A percentile compares a stretch with the other conserved stretches of the same genome.
phyloP scores from a whole-genome alignment of 2,797 vertebrate species.

The Cacajao melanocephalus region DNA sequence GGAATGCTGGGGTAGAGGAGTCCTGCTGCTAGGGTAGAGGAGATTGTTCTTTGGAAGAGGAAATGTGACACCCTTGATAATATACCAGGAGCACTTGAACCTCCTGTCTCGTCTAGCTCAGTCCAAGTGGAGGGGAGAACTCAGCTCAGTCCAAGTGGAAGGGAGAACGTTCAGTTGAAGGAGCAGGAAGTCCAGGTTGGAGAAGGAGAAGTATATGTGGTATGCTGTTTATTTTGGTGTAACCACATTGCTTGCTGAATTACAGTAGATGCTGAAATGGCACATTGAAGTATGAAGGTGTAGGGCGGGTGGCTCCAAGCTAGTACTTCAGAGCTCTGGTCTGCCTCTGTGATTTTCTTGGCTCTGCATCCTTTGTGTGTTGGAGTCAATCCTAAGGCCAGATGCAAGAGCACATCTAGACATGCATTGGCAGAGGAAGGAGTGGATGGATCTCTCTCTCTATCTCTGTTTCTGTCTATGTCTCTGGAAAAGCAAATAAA shows the following conservation, averaged over 20 bases:
- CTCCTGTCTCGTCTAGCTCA: not conserved
- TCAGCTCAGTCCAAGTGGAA: not conserved
- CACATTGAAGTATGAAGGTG: not conserved
- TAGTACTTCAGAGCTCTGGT: not conserved
- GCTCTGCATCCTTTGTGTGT: not conserved
- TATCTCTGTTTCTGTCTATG: not conserved
- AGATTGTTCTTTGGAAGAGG: slow-evolving; percentile 57
- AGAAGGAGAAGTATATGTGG: not conserved
- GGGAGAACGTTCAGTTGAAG: not conserved
- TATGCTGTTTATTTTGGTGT: not conserved
- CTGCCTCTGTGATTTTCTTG: not conserved
- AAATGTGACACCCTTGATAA: slow-evolving; percentile 27
- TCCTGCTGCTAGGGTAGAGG: slow-evolving; percentile 6
- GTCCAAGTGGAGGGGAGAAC: not conserved
- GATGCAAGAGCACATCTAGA: not conserved
- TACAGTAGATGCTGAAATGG: not conserved
- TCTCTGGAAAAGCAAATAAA: not conserved
- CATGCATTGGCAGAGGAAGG: not conserved
- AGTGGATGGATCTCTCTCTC: not conserved
- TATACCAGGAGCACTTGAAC: not conserved
- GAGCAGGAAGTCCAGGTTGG: not conserved
- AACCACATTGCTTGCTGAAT: not conserved
- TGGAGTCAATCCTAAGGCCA: not conserved
- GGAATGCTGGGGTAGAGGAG: slow-evolving; percentile 28
- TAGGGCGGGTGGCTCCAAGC: not conserved